phyloP scores from a whole-genome alignment of 2,888 invertebrate species.

The Fragum fragum region DNA sequence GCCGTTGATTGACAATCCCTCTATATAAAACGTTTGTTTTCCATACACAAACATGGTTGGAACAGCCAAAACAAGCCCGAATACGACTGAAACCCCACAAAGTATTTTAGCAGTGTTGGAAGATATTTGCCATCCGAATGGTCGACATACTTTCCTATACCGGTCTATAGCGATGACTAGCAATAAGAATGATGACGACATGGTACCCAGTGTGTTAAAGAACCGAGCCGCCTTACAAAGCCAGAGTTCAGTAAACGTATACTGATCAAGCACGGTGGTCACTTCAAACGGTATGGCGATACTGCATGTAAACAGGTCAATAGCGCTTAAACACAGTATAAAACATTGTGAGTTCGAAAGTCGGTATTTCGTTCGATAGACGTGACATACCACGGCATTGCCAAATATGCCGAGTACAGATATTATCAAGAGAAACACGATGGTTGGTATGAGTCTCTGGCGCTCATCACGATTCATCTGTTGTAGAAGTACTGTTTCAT shows the following conservation, averaged over 20 bases:
- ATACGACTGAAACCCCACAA: conserved; percentile 49
- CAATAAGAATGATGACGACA: conserved; percentile 60
- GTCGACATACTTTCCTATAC: conserved; percentile 75
- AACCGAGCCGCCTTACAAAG: conserved; percentile 66
- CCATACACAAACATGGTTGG: conserved; percentile 68
- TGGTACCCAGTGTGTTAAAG: conserved; percentile 62
- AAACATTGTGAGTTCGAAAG: conserved; percentile 69
- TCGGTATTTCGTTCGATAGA: conserved; percentile 64
- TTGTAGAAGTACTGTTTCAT: conserved; percentile 14
- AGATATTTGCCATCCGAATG: conserved; percentile 72
- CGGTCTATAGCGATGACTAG: conserved; percentile 71
- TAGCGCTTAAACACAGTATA: conserved; percentile 61
- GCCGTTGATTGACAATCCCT: conserved; percentile 52
- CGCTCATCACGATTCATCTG: conserved; percentile 61
- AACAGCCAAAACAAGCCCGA: conserved; percentile 53
- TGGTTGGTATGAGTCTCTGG: conserved; percentile 61
- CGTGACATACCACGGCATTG: conserved; percentile 66
- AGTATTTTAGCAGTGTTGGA: conserved; percentile 62
- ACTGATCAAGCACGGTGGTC: conserved; percentile 60
- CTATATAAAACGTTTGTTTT: conserved; percentile 57
- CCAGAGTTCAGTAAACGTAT: conserved; percentile 58
- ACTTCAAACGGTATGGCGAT: conserved; percentile 70
- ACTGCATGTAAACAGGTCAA: conserved; percentile 69
- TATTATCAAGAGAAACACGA: conserved; percentile 58
- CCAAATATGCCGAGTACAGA: conserved; percentile 62